phyloP scores from a whole-genome alignment of 2,113 vertebrate genomes.

The Trogon surrucura region DNA sequence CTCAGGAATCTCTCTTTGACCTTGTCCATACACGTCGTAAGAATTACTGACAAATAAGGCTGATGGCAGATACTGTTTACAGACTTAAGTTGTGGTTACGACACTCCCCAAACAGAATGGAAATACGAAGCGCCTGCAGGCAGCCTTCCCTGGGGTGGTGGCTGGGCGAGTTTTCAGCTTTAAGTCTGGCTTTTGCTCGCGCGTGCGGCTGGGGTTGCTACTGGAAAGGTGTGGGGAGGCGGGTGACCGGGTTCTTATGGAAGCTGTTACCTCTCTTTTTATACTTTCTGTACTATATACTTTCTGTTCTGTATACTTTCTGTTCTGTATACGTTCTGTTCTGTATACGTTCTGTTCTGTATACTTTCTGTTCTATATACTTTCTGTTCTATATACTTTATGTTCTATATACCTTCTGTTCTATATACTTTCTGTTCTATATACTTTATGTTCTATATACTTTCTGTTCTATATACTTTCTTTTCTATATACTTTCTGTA shows the following conservation, averaged over 20 bases:
- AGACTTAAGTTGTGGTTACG: background rate
- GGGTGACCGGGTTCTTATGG: conserved; percentile 86
- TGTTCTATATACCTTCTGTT: no score
- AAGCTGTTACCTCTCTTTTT: conserved; percentile 86
- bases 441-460: no score
- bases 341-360: no score
- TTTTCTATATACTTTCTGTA: no score
- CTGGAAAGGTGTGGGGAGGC: conserved; percentile 85
- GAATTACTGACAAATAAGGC: background rate
- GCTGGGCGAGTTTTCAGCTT: background rate
- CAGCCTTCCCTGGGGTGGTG: background rate
- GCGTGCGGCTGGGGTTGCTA: conserved; percentile 84
- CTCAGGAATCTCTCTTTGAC: background rate
- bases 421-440: no score
- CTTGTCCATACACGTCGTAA: background rate
- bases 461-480: no score
- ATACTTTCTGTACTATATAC: conserved; percentile 45
- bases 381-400: no score
- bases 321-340: no score
- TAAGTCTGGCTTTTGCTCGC: conserved; percentile 55
- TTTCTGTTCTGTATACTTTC: no score
- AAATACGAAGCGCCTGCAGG: background rate
- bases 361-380: no score
- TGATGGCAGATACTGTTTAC: background rate
- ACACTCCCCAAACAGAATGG: background rate